Conservation (phyloP, 2,113 vertebrate genomes). For the Lepidothrix coronata region DNA sequence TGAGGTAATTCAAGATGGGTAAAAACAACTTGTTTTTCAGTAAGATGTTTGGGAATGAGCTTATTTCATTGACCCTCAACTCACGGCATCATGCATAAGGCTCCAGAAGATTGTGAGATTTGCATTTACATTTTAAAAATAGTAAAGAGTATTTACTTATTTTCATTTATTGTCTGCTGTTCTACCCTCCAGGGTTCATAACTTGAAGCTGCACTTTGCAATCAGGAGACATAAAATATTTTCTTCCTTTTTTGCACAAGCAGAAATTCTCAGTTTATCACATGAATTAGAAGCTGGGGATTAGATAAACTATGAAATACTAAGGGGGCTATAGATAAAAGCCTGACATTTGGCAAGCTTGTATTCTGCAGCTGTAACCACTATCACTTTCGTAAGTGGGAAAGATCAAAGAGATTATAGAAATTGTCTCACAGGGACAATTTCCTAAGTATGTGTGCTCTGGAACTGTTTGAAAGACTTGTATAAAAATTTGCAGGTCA, state of each 20-base stretch:
- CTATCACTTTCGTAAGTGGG: neutral
- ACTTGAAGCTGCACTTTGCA: neutral
- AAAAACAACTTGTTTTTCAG: neutral
- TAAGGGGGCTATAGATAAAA: neutral
- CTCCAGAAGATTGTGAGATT: neutral
- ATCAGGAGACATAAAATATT: neutral
- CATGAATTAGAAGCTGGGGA: neutral
- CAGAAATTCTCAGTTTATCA: neutral
- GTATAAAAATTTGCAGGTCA: conserved; percentile 3
- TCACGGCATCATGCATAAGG: neutral
- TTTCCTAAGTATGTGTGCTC: neutral
- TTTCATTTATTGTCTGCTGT: neutral
- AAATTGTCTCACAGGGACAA: neutral
- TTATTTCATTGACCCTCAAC: neutral
- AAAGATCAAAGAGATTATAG: conserved; percentile 30
- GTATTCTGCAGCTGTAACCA: conserved; percentile 8
- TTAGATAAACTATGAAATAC: conserved; percentile 4
- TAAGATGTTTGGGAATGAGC: neutral
- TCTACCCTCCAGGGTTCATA: neutral
- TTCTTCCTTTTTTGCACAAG: neutral
- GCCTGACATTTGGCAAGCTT: neutral
- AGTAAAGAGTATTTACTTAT: neutral
- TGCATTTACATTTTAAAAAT: neutral
- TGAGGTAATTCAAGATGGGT: neutral
- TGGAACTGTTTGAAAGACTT: conserved; percentile 3